Conservation (phyloP, 2,113 vertebrate genomes). For the Lichenostomus cassidix region DNA sequence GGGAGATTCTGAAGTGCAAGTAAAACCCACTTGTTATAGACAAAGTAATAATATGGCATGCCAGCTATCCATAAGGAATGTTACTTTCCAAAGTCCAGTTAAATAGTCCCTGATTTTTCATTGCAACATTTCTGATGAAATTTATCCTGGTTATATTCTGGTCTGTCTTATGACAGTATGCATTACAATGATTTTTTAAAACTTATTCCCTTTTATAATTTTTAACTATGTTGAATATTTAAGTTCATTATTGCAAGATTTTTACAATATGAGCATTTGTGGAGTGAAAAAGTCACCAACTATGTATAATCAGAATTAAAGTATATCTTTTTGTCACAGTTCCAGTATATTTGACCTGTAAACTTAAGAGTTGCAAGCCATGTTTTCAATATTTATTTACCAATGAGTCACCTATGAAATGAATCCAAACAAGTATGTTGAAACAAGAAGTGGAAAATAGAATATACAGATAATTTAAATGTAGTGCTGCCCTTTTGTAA, state of each 20-base stretch:
- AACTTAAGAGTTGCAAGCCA: background rate
- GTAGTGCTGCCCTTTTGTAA: background rate
- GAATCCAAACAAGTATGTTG: background rate
- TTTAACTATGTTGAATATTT: background rate
- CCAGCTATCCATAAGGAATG: background rate
- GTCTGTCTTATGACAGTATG: background rate
- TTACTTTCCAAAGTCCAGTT: background rate
- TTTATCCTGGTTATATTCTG: background rate
- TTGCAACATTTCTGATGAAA: background rate
- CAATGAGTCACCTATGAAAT: background rate
- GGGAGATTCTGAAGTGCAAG: background rate
- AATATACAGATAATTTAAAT: background rate
- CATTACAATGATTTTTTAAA: background rate
- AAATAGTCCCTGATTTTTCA: background rate
- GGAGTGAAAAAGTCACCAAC: background rate
- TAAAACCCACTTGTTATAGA: background rate
- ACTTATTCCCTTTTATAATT: background rate
- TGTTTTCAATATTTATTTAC: background rate
- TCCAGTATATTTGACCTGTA: background rate
- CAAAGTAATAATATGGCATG: accelerated
- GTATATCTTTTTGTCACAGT: background rate
- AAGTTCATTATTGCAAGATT: background rate
- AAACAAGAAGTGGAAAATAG: background rate
- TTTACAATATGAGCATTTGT: background rate
- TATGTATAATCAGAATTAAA: background rate